Base-by-base conservation (phyloP, 2,797 vertebrate species). In the Anguilla pacifica region DNA sequence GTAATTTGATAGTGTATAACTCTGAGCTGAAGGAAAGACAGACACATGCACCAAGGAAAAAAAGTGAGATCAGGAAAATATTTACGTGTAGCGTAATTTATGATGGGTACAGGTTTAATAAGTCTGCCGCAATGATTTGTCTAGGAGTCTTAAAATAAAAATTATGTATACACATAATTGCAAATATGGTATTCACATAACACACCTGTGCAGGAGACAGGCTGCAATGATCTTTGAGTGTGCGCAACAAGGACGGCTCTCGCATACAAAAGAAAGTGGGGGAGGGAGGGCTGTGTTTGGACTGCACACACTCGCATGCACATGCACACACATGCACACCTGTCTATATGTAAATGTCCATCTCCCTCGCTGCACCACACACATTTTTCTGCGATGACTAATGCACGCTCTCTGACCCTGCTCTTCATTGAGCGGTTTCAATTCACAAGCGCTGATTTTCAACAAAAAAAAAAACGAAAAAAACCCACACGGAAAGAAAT, bases 61-160 rank as follows among this genome's bases (percentile, higher is more conserved):
- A 79, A 79, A 59, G 35, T 6, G 86, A 91, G 91, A 94, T 94
- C 93, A 94, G 92, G 88, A 89, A 90, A 93, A 94, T 94, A 93
- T 94, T 95, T 94, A 94, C 90, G 88, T 57, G 79, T 39, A 74
- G 43, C 83, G 88, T 90, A 92, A 89, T 89, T 91, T 90, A 89
- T 85, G 87, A 88, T 88, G 79, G 86, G 70, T 55, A 83, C 79
- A 82, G 89, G 89, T 83, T 79, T 64, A 90, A 92, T 93, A 88
- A 91, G 89, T 85, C 86, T 88, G 90, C 88, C 89, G 87, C 88
- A 87, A 89, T 83, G 90, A 92, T 51, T 51, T 10, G 25, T 49
- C 43, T 25, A 82, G 11, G 22, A 82, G 19, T 82, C 79, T 82
- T 10, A 35, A 31, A 84, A 31, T 7, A 55, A 5, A 55, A 57